phyloP scores from a whole-genome alignment of 2,888 invertebrate genomes.

The Meta bourneti region DNA sequence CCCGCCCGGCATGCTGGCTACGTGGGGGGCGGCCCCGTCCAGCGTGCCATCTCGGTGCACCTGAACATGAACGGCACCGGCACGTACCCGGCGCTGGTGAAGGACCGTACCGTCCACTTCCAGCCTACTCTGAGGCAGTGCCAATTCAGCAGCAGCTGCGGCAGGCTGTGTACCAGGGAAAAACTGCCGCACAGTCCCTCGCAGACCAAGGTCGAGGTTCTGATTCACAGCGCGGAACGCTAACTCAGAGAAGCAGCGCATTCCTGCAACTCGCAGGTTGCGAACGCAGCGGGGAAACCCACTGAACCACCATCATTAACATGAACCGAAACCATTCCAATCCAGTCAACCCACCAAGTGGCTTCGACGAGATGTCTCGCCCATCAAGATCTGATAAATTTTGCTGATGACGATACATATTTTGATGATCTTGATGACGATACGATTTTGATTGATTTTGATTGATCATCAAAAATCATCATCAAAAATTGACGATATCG shows the following conservation, averaged over 20 bases:
- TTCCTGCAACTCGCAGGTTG: not conserved
- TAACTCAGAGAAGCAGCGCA: not conserved
- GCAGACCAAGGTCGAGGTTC: conserved; percentile 33
- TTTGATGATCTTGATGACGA: too few relatives aligned
- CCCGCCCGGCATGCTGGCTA: conserved; percentile 2
- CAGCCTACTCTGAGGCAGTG: not conserved
- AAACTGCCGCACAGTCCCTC: not conserved
- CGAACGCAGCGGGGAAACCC: too few relatives aligned
- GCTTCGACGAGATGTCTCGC: too few relatives aligned
- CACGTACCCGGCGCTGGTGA: conserved; percentile 35
- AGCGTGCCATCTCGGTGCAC: conserved; percentile 49
- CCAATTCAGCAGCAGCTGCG: conserved; percentile 32
- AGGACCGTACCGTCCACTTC: not conserved
- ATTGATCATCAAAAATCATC: too few relatives aligned
- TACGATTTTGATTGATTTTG: too few relatives aligned
- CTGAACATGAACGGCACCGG: conserved; percentile 55
- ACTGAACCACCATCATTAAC: too few relatives aligned
- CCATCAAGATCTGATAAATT: too few relatives aligned
- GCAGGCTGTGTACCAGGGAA: not conserved
- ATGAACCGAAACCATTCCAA: too few relatives aligned
- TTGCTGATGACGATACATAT: too few relatives aligned
- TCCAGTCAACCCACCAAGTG: too few relatives aligned
- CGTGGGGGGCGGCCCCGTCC: not conserved
- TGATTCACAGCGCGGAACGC: conserved; percentile 48
- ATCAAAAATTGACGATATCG: too few relatives aligned